phyloP scores from a whole-genome alignment of 2,113 vertebrate species.

The Paracanthobrama guichenoti region DNA sequence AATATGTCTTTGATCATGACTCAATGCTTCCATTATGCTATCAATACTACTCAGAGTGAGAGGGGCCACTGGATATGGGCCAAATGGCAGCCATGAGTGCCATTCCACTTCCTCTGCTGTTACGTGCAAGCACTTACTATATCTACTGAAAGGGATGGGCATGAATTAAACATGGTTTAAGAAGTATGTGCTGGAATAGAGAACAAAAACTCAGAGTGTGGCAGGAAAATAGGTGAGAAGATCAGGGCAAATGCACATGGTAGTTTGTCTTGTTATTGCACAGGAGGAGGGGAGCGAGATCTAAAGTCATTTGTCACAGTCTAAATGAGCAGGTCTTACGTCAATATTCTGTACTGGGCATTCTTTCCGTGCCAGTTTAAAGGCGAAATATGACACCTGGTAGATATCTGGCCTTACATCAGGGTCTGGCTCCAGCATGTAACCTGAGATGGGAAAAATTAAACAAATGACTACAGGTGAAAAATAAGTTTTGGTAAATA shows the following conservation, averaged over 20 bases:
- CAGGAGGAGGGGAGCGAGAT: neutral
- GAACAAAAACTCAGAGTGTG: neutral
- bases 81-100: constrained; percentile 41
- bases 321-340: constrained; percentile 77
- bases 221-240: neutral
- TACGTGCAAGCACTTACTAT: constrained; percentile 40
- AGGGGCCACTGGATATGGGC: constrained; percentile 34
- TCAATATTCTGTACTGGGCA: constrained; percentile 88
- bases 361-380: constrained; percentile 88
- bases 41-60: constrained; percentile 46
- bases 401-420: constrained; percentile 96
- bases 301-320: too few species aligned
- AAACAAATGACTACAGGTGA: neutral
- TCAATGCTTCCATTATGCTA: constrained; percentile 52
- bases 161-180: constrained; percentile 42
- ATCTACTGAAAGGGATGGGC: constrained; percentile 7
- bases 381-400: constrained; percentile 95
- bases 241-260: neutral
- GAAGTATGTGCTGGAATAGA: neutral
- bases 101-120: constrained; percentile 41
- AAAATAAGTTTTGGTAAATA: neutral
- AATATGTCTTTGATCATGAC: constrained; percentile 37
- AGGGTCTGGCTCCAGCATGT: constrained; percentile 97
- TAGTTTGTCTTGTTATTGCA: neutral
- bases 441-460: constrained; percentile 74